Conservation (phyloP, 2,113 vertebrate genomes). For the Marmota flaviventris region DNA sequence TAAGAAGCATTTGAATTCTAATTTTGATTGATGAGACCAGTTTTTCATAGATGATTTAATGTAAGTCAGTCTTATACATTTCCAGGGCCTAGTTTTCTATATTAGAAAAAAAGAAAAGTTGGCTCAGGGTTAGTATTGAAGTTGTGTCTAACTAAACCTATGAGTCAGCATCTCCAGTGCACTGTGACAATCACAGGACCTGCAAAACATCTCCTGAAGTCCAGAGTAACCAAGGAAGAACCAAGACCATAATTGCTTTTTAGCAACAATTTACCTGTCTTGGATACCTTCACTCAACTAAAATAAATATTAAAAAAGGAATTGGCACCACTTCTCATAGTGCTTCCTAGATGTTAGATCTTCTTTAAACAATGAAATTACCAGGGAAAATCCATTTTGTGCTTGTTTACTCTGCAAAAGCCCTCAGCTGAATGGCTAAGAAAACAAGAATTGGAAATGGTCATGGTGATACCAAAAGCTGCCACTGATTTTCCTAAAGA, state of each 20-base stretch:
- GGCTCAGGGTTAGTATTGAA: neutral
- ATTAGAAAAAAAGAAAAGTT: neutral
- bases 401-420: conserved; percentile 24
- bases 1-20: neutral
- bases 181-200: neutral
- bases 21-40: neutral
- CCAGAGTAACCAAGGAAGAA: neutral
- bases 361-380: conserved; percentile 24
- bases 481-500: neutral
- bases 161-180: neutral
- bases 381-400: conserved; percentile 50
- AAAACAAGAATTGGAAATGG: conserved; percentile 27
- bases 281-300: neutral
- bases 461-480: neutral
- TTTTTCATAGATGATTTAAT: conserved; percentile 34
- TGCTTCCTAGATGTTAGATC: neutral
- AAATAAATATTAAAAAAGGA: neutral
- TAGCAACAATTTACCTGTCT: neutral
- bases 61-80: neutral
- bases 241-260: neutral
- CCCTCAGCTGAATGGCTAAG: neutral
- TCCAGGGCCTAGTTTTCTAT: neutral
- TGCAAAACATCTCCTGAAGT: neutral
- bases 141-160: neutral
- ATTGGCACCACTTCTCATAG: neutral